Evolutionary conservation across 2,113 vertebrate genomes (phyloP).

Genomic region (Coryphaenoides rupestris): DNA sequence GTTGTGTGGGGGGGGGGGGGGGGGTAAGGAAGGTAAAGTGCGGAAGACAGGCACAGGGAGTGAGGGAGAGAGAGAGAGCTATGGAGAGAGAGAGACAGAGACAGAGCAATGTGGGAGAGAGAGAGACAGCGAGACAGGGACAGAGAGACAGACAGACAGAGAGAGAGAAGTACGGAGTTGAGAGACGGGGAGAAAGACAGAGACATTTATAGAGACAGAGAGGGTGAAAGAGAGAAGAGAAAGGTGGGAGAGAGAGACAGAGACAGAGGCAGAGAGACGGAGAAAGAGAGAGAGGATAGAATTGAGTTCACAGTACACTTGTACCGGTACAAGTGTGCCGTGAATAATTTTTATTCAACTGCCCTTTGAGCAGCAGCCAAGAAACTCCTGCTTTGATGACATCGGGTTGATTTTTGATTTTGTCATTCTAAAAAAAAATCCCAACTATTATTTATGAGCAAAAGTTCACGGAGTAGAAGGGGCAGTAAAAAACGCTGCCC

Average conservation of each 20-base stretch:
- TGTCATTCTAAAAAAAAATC: slow-evolving; percentile 38
- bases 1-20: no score
- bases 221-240: not conserved
- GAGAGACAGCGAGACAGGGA: not conserved
- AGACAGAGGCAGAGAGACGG: slow-evolving; percentile 1
- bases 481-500: slow-evolving; percentile 36
- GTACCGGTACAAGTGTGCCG: slow-evolving; percentile 22
- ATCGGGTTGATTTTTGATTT: slow-evolving; percentile 47
- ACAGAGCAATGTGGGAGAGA: not conserved
- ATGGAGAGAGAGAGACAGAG: slow-evolving; percentile 1
- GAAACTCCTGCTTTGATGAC: slow-evolving; percentile 47
- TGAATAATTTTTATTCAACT: slow-evolving; percentile 42
- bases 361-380: slow-evolving; percentile 29
- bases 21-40: no score
- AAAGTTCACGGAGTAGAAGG: slow-evolving; percentile 41
- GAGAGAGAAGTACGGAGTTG: not conserved
- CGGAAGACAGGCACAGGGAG: not conserved
- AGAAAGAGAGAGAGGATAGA: no score
- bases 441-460: slow-evolving; percentile 29
- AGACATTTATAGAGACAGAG: no score
- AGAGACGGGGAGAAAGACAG: not conserved
- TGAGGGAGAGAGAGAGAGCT: not conserved
- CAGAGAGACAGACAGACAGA: slow-evolving; percentile 2
- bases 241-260: not conserved
- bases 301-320: slow-evolving; percentile 32